A percentile compares a stretch with the other conserved stretches of the same genome.
Evolutionary conservation across 2,888 invertebrate species (phyloP).

Genomic region (Philereme vetulata): DNA sequence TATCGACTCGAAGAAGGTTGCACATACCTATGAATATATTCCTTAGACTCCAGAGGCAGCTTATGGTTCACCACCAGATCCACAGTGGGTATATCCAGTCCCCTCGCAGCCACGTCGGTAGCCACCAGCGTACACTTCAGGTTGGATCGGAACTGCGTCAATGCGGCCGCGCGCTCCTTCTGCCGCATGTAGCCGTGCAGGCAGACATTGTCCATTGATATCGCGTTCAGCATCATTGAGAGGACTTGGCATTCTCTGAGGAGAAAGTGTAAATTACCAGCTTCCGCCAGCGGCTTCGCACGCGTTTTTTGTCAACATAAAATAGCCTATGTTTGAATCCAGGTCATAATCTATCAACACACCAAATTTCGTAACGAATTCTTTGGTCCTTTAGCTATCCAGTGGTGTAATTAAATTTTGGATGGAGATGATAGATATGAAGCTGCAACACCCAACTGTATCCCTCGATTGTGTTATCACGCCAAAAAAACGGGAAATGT

Average conservation of each 20-base stretch:
- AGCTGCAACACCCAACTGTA: no score
- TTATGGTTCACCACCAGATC: conserved; percentile 97
- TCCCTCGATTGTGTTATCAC: no score
- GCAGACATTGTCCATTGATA: conserved; percentile 95
- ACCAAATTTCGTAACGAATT: no score
- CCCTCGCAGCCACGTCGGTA: conserved; percentile 98
- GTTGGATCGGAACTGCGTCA: conserved; percentile 95
- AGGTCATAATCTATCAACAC: no score
- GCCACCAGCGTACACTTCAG: conserved; percentile 94
- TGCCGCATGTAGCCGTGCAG: conserved; percentile 97
- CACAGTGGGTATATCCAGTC: conserved; percentile 98
- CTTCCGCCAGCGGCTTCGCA: no score
- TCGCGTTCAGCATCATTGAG: conserved; percentile 93
- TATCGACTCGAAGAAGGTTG: no score
- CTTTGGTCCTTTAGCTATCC: no score
- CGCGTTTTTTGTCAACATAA: no score
- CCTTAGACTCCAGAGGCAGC: conserved; percentile 94
- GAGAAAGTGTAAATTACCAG: conserved; percentile 17
- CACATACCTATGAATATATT: conserved; percentile 93
- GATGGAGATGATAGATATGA: no score
- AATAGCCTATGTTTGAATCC: no score
- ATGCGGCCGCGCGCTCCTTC: conserved; percentile 91
- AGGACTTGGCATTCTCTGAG: conserved; percentile 94
- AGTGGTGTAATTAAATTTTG: no score
- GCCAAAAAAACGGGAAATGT: no score